Conservation (phyloP, 1,140 invertebrate genomes). For the Chymomyza costata region DNA sequence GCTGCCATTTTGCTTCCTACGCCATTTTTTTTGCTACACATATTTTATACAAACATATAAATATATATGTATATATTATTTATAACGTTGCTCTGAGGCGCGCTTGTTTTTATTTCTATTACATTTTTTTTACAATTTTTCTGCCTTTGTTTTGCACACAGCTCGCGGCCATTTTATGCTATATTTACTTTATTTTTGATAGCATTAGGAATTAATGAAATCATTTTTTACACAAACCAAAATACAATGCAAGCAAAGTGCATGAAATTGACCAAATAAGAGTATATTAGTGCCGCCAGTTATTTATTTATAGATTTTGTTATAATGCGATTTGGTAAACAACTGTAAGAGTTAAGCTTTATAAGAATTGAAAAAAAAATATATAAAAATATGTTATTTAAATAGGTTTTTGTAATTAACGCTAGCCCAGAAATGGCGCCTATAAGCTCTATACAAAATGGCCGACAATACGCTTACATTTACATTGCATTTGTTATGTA, state of each 20-base stretch:
- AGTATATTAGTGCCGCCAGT: too few relatives aligned
- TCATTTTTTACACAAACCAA: slow-evolving; percentile 40
- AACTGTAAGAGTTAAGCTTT: too few relatives aligned
- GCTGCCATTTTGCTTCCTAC: slow-evolving; percentile 23
- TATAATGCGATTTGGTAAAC: too few relatives aligned
- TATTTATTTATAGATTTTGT: slow-evolving; percentile 19
- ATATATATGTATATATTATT: too few relatives aligned
- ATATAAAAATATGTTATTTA: too few relatives aligned
- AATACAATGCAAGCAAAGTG: too few relatives aligned
- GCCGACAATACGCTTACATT: slow-evolving; percentile 45
- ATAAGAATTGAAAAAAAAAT: too few relatives aligned
- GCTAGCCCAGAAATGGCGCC: too few relatives aligned
- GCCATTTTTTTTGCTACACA: slow-evolving; percentile 20
- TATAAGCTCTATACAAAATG: too few relatives aligned
- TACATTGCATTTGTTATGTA: slow-evolving; percentile 29
- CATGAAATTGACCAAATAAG: too few relatives aligned
- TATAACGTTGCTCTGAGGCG: slow-evolving; percentile 34
- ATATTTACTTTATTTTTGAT: slow-evolving; percentile 43
- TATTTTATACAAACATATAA: slow-evolving; percentile 6
- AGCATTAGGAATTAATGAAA: slow-evolving; percentile 72
- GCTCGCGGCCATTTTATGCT: slow-evolving; percentile 38
- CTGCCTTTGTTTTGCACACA: slow-evolving; percentile 30
- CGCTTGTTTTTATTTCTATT: not conserved
- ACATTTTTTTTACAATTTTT: too few relatives aligned
- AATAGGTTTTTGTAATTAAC: too few relatives aligned